Percentiles rank a stretch among this genome's conserved stretches.
Conservation (phyloP, 2,797 vertebrate species). For the Morus bassanus region DNA sequence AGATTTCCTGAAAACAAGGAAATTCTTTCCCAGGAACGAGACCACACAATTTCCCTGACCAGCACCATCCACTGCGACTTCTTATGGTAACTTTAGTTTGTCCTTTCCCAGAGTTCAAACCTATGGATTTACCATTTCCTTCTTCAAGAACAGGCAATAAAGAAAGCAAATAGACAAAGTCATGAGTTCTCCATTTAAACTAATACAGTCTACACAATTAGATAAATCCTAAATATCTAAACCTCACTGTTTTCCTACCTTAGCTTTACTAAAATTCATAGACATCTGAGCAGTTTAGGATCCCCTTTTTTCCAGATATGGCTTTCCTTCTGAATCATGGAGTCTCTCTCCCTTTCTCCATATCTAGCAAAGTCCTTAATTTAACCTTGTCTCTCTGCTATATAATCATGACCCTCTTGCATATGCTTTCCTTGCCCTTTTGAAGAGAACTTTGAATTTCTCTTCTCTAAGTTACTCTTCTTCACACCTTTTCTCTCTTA, state of each 20-base stretch:
- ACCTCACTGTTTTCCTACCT: not conserved
- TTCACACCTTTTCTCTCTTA: not conserved
- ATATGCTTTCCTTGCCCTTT: not conserved
- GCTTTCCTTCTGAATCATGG: not conserved
- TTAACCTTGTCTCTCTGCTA: not conserved
- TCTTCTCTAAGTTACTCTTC: not conserved
- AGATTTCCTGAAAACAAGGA: not conserved
- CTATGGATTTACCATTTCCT: not conserved
- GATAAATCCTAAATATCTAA: not conserved
- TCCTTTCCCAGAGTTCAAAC: not conserved
- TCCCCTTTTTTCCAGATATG: not conserved
- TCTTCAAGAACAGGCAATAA: not conserved
- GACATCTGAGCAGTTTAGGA: not conserved
- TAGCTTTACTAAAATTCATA: not conserved
- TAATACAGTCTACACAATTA: not conserved
- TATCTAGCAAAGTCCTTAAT: not conserved
- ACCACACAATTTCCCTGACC: rapidly evolving
- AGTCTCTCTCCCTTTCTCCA: not conserved
- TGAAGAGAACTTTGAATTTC: not conserved
- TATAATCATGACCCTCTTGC: not conserved
- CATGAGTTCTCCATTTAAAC: not conserved
- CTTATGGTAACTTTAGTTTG: not conserved
- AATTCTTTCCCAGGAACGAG: not conserved
- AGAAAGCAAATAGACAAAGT: not conserved
- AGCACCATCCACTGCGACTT: not conserved